Percentiles rank a stretch among this genome's conserved stretches.
Conservation (phyloP, 2,113 vertebrate species). For the Casuarius casuarius region DNA sequence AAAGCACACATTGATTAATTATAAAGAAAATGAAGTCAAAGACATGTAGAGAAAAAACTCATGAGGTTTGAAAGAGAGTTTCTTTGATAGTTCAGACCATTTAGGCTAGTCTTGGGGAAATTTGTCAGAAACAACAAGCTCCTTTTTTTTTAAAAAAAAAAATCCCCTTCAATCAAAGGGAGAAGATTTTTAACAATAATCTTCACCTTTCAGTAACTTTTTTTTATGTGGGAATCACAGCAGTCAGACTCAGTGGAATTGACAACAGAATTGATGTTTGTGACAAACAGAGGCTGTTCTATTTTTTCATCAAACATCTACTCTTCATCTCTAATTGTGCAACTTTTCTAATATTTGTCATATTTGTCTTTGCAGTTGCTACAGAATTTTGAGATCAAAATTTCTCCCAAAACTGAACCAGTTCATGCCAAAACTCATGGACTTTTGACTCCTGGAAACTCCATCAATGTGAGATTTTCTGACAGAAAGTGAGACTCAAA, state of each 20-base stretch:
- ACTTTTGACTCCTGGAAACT: slow-evolving; percentile 82
- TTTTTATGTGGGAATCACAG: background rate
- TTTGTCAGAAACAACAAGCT: background rate
- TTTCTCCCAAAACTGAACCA: slow-evolving; percentile 76
- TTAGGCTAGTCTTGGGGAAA: background rate
- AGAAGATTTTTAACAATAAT: background rate
- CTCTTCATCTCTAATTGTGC: background rate
- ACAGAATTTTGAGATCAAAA: slow-evolving; percentile 85
- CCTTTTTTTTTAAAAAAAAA: background rate
- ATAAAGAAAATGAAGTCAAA: background rate
- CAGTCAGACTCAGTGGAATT: background rate
- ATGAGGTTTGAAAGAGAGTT: background rate
- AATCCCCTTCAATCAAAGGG: background rate
- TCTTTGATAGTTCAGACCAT: background rate
- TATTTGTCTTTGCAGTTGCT: slow-evolving; percentile 81
- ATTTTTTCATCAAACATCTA: background rate
- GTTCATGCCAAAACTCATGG: slow-evolving; percentile 88
- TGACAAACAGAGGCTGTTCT: background rate
- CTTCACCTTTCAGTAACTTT: background rate
- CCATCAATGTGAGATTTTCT: slow-evolving; percentile 85
- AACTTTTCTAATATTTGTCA: background rate
- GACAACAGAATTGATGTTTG: background rate
- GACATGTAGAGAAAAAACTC: background rate
- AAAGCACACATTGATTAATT: background rate
- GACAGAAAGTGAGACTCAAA: slow-evolving; percentile 74